These are phyloP conservation scores for Melanotaenia trifasciata DNA, from an alignment of 2,797 vertebrate genomes.

Conservation along the genomic window DNA sequence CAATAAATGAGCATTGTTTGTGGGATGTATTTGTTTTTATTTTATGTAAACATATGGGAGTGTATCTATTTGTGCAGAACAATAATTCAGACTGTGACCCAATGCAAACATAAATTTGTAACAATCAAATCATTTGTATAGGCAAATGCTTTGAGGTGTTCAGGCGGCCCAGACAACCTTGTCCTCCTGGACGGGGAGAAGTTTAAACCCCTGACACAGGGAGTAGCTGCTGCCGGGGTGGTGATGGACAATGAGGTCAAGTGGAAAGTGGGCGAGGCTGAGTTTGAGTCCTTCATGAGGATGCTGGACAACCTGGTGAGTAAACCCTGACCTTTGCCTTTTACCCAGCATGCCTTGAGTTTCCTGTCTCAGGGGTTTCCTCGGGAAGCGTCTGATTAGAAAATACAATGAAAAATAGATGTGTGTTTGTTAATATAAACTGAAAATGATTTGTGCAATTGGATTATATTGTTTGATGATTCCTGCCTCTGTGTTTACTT, in stretches of 20 bases:
- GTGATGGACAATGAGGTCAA: slow-evolving; percentile 88
- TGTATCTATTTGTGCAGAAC: not conserved
- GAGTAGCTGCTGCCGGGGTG: slow-evolving; percentile 82
- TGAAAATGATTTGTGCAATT: slow-evolving; percentile 27
- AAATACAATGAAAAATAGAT: slow-evolving; percentile 47
- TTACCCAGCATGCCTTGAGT: slow-evolving; percentile 50
- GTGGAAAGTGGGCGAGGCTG: slow-evolving; percentile 94
- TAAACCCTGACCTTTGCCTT: slow-evolving; percentile 65
- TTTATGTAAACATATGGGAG: not conserved
- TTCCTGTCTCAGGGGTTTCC: slow-evolving; percentile 62
- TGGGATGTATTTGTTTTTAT: not conserved
- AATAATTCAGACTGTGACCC: not conserved
- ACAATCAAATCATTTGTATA: slow-evolving; percentile 52
- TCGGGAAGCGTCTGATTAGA: slow-evolving; percentile 63
- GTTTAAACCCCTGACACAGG: slow-evolving; percentile 86
- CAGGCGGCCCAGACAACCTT: slow-evolving; percentile 89
- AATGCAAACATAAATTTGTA: not conserved
- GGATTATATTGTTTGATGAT: slow-evolving; percentile 11
- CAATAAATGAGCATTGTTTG: slow-evolving; percentile 12
- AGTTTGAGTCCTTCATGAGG: slow-evolving; percentile 96
- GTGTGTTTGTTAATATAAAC: slow-evolving; percentile 21
- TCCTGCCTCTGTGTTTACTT: not conserved
- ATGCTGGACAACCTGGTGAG: slow-evolving; percentile 98
- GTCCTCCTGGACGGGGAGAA: slow-evolving; percentile 90
- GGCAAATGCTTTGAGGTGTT: slow-evolving; percentile 90